Evolutionary conservation across 1,140 invertebrate species (phyloP), one percentile per base, ranked within the genome.

Genomic region (Kradibia gibbosae): DNA sequence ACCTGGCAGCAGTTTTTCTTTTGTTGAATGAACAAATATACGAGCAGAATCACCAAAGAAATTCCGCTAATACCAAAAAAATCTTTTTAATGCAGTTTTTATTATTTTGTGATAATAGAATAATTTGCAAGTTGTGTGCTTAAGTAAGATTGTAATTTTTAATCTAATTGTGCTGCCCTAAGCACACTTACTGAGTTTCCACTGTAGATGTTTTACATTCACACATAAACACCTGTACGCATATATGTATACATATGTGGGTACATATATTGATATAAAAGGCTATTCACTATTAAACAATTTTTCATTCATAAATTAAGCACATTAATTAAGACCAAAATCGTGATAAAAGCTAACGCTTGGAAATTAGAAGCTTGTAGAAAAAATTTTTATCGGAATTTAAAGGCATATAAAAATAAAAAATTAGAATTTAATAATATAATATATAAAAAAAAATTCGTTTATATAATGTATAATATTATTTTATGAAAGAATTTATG

Each of bases 101-200:
- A 25, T 81, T 75, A 34, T 55, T 65, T 71, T n/a, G 28, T 48
- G 25, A 60, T 34, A 70, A 60, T 82, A 60, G 25, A 60, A 50
- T 70, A 28, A 82, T 72, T 74, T 82, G 81, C 81, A 78, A 82
- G 76, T 82, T 82, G 76, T 82, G 76, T 82, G 81, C 76, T 82
- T 82, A 74, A 72, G 34, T 45, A 50, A 53, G 31, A 77, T 74
- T 79, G n/a, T 65, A 34, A 65, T 42, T 55, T 74, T 79, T 50
- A 20, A 78, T 57, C 55, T 76, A 0, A 75, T 31, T 53, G 42
- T 67, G 71, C 75, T 20, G 0, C 3, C 39, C n/a, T 36, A 22
- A 0, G 36, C 67, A 73, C 78, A 65, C 57, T 62, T 50, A 65
- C 25, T 42, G 15, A 28, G 55, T 36, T 20, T 73, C 62, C 71